Percentiles rank a stretch among this genome's conserved stretches.
Conservation (phyloP, 2,888 invertebrate genomes). For the Xestoiulus laeticollis region DNA sequence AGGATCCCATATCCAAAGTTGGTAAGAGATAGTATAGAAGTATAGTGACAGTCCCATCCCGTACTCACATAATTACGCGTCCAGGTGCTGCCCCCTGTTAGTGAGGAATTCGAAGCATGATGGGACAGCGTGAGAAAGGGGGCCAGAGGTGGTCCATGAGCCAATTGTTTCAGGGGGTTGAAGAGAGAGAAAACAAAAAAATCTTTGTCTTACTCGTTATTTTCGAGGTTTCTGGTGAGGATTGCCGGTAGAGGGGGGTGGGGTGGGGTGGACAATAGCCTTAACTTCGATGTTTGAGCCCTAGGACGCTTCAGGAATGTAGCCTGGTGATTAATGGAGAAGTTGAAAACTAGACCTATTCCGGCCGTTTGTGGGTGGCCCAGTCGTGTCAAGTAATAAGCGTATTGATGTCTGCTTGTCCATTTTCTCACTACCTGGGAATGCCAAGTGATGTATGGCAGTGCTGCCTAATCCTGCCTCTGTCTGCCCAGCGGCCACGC, state of each 20-base stretch:
- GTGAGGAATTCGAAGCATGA: slow-evolving; percentile 14
- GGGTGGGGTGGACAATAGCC: not conserved
- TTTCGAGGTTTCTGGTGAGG: not conserved
- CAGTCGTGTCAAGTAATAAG: slow-evolving; percentile 29
- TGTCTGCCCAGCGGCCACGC: not conserved
- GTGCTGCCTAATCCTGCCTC: not conserved
- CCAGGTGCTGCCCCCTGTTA: slow-evolving; percentile 34
- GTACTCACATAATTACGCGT: not conserved
- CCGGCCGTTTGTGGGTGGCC: slow-evolving; percentile 15
- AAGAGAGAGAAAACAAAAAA: not conserved
- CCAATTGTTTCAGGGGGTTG: slow-evolving; percentile 1
- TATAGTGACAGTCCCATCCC: not conserved
- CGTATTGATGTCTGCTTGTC: slow-evolving; percentile 34
- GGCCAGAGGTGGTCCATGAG: not conserved
- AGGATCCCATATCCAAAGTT: not conserved
- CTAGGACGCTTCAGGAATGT: not conserved
- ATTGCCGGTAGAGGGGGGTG: not conserved
- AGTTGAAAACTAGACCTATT: slow-evolving; percentile 1
- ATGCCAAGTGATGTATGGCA: not conserved
- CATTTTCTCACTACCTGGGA: slow-evolving; percentile 17
- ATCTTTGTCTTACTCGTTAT: slow-evolving; percentile 15
- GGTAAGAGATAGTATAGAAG: not conserved
- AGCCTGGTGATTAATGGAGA: not conserved
- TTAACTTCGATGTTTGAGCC: not conserved
- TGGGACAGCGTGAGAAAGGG: slow-evolving; percentile 31